phyloP scores from a whole-genome alignment of 2,113 vertebrate genomes.

The Megaceryle torquata region DNA sequence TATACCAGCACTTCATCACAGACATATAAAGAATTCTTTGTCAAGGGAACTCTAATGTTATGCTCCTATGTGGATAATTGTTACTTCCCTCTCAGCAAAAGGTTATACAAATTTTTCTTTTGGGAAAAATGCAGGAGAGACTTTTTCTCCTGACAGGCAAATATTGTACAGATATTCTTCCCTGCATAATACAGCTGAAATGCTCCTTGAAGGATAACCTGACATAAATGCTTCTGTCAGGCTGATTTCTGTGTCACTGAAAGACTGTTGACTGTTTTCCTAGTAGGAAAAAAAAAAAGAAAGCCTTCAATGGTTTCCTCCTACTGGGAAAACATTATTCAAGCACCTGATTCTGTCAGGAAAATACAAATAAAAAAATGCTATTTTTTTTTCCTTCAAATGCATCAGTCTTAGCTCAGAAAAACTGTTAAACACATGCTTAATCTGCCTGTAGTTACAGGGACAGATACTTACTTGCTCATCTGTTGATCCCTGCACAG shows the following conservation, averaged over 20 bases:
- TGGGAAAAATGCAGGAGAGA: slow-evolving; percentile 47
- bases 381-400: not conserved
- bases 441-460: not conserved
- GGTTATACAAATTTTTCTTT: slow-evolving; percentile 60
- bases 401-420: not conserved
- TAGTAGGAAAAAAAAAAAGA: not conserved
- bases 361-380: not conserved
- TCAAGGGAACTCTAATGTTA: slow-evolving; percentile 54
- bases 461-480: not conserved
- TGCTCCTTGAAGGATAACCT: slow-evolving; percentile 56
- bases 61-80: slow-evolving; percentile 64
- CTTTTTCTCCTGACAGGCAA: slow-evolving; percentile 41
- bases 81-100: slow-evolving; percentile 65
- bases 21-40: not conserved
- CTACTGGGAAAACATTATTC: slow-evolving; percentile 2
- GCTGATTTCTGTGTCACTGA: slow-evolving; percentile 11
- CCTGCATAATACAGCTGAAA: slow-evolving; percentile 27
- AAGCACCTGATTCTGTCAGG: not conserved
- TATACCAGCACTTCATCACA: slow-evolving; percentile 36
- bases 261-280: slow-evolving; percentile 20
- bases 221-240: slow-evolving; percentile 32
- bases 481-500: not conserved
- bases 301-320: not conserved
- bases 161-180: slow-evolving; percentile 59
- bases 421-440: not conserved